Conservation (phyloP, 2,797 vertebrate genomes). For the Salmo trutta region DNA sequence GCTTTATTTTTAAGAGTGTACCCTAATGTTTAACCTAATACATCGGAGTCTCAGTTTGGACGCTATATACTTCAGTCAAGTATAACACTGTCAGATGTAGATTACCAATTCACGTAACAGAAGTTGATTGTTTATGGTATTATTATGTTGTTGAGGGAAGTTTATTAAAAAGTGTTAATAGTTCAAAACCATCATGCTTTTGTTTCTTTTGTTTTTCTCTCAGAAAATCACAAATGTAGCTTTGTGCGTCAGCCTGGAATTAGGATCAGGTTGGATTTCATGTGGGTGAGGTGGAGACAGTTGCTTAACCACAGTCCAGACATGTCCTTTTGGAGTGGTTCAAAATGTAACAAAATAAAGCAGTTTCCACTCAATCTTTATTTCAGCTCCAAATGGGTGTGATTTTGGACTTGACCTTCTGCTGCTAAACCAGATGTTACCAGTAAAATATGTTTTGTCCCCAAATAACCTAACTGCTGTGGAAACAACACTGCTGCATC, state of each 20-base stretch:
- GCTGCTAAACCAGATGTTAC: constrained; percentile 37
- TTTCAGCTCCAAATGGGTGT: constrained; percentile 42
- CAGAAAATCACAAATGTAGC: neutral
- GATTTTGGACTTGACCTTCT: constrained; percentile 46
- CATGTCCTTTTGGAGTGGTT: constrained; percentile 49
- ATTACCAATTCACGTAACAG: neutral
- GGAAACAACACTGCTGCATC: constrained; percentile 22
- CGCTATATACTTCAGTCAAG: neutral
- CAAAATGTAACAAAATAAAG: constrained; percentile 44
- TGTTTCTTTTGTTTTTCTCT: constrained; percentile 9
- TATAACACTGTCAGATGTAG: neutral
- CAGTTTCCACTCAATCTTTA: constrained; percentile 44
- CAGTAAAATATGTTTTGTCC: constrained; percentile 32
- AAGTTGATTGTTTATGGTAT: neutral
- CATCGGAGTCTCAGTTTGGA: no score
- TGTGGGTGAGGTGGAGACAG: constrained; percentile 59
- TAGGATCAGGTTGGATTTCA: constrained; percentile 49
- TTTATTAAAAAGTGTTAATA: neutral
- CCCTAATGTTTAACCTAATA: no score
- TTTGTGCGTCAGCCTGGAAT: constrained; percentile 26
- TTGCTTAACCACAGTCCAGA: constrained; percentile 55
- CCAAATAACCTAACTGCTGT: constrained; percentile 41
- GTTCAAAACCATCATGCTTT: neutral
- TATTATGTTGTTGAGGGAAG: neutral
- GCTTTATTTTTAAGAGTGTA: no score